A percentile compares a stretch with the other conserved stretches of the same genome.
Conservation (phyloP, 2,888 invertebrate species). For the Trichopria drosophilae region DNA sequence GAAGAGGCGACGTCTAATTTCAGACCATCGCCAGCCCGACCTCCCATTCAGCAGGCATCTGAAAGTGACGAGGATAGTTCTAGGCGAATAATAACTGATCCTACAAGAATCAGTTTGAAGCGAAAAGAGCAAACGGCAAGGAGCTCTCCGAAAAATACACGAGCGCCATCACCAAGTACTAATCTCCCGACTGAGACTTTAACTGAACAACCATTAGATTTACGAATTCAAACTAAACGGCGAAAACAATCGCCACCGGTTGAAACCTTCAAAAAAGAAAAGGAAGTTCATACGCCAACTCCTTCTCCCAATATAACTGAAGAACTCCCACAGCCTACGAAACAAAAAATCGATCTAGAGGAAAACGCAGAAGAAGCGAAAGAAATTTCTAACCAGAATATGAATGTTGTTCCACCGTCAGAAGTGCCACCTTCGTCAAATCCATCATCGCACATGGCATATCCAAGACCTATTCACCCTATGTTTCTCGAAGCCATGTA, state of each 20-base stretch:
- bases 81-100: slow-evolving; percentile 26
- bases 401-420: no score
- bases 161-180: not conserved
- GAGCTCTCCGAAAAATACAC: not conserved
- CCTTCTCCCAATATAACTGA: slow-evolving; percentile 28
- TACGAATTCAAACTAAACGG: slow-evolving; percentile 50
- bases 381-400: slow-evolving; percentile 29
- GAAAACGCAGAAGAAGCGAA: slow-evolving; percentile 33
- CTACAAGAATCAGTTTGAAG: no score
- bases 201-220: slow-evolving; percentile 51
- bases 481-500: slow-evolving; percentile 62
- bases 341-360: slow-evolving; percentile 35
- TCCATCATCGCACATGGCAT: slow-evolving; percentile 68
- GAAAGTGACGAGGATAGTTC: slow-evolving; percentile 46
- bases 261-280: slow-evolving; percentile 26
- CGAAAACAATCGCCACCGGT: slow-evolving; percentile 31
- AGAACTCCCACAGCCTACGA: slow-evolving; percentile 20
- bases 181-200: slow-evolving; percentile 6
- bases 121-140: slow-evolving; percentile 5
- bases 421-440: slow-evolving; percentile 39
- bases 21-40: slow-evolving; percentile 69
- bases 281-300: slow-evolving; percentile 34
- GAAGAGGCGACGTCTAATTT: slow-evolving; percentile 69
- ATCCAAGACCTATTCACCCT: slow-evolving; percentile 82
- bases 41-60: slow-evolving; percentile 55